phyloP scores from a whole-genome alignment of 2,113 vertebrate genomes.

The Lamprotornis superbus region DNA sequence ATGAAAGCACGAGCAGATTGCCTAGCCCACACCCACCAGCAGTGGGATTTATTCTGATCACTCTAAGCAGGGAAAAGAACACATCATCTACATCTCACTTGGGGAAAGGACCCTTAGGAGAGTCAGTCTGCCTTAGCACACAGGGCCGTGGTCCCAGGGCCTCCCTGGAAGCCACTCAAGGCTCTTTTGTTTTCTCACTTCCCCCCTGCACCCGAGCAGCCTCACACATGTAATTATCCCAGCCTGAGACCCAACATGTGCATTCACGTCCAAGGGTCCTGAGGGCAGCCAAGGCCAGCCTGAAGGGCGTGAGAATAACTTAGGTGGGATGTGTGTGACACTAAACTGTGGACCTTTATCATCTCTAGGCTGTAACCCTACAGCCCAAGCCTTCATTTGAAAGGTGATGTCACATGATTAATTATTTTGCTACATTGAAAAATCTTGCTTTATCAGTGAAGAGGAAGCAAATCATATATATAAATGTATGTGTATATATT shows the following conservation, averaged over 20 bases:
- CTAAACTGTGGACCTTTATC: neutral
- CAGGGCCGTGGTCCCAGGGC: neutral
- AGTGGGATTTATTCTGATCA: neutral
- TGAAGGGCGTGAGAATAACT: neutral
- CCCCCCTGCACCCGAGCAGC: neutral
- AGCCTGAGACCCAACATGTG: neutral
- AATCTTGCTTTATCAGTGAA: neutral
- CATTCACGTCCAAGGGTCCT: neutral
- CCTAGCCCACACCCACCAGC: neutral
- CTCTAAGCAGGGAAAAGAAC: neutral
- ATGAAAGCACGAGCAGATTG: neutral
- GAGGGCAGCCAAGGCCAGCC: slow-evolving; percentile 1
- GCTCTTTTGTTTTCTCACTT: neutral
- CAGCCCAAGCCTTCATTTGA: neutral
- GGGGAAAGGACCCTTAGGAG: neutral
- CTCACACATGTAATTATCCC: neutral
- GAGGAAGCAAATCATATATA: neutral
- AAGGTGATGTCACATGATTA: neutral
- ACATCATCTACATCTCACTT: neutral
- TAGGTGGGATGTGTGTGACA: neutral
- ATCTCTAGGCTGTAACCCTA: neutral
- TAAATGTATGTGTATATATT: neutral
- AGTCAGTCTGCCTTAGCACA: neutral
- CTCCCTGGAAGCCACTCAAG: neutral
- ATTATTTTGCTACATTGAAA: neutral